phyloP scores from a whole-genome alignment of 2,113 vertebrate genomes.

The Talpa occidentalis region DNA sequence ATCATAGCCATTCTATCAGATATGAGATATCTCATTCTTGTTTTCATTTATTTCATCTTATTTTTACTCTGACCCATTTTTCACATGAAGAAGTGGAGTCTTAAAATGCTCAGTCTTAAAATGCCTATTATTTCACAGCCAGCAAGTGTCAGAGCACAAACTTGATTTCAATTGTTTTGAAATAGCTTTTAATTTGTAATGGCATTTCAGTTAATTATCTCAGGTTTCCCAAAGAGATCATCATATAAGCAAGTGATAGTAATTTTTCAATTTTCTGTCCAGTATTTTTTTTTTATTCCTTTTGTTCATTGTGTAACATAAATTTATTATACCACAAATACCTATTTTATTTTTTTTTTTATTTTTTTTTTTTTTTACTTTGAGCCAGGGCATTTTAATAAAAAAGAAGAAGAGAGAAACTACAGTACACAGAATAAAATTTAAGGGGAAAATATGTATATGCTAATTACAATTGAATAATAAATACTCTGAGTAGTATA shows the following conservation, averaged over 20 bases:
- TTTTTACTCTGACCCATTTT: background rate
- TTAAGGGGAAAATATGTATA: background rate
- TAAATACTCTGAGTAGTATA: background rate
- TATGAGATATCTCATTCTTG: background rate
- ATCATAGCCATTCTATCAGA: background rate
- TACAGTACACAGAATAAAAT: background rate
- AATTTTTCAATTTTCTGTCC: background rate
- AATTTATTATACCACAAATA: background rate
- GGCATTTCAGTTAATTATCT: background rate
- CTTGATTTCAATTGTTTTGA: background rate
- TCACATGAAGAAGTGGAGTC: background rate
- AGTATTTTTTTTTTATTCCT: background rate
- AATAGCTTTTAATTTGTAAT: background rate
- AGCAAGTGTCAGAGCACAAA: background rate
- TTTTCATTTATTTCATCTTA: background rate
- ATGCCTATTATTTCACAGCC: background rate
- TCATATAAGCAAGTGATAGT: background rate
- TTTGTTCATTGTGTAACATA: background rate
- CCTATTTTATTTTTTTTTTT: no score
- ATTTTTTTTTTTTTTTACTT: no score
- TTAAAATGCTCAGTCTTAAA: background rate
- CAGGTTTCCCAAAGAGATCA: background rate
- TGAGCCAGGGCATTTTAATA: no score
- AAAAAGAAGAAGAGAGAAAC: background rate
- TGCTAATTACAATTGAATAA: background rate